These are phyloP conservation scores for Euleptes europaea DNA, from an alignment of 2,113 vertebrate genomes.

Conservation along the genomic window DNA sequence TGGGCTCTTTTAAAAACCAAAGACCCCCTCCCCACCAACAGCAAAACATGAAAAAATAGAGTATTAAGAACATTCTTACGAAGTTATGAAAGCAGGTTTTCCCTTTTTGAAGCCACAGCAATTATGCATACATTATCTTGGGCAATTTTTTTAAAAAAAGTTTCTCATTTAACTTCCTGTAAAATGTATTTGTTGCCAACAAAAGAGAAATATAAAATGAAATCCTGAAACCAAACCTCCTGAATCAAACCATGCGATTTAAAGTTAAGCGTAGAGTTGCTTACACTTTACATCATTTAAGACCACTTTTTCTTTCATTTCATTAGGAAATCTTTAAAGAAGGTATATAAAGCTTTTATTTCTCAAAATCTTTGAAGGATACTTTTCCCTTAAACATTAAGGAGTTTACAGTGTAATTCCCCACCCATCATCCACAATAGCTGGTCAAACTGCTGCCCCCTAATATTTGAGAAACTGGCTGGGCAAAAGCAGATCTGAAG, in stretches of 20 bases:
- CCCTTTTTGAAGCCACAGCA: constrained; percentile 66
- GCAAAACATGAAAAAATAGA: constrained; percentile 66
- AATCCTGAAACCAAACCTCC: constrained; percentile 66
- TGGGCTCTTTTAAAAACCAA: constrained; percentile 70
- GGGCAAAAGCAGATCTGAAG: constrained; percentile 66
- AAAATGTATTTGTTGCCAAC: constrained; percentile 57
- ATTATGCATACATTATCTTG: constrained; percentile 64
- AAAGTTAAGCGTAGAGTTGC: constrained; percentile 89
- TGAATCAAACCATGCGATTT: constrained; percentile 89
- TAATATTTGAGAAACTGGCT: constrained; percentile 72
- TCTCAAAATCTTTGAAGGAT: constrained; percentile 85
- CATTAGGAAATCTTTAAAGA: constrained; percentile 80
- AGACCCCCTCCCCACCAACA: constrained; percentile 65
- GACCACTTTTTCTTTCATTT: constrained; percentile 81
- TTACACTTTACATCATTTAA: constrained; percentile 80
- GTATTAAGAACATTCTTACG: constrained; percentile 62
- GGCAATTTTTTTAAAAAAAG: constrained; percentile 58
- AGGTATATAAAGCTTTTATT: constrained; percentile 88
- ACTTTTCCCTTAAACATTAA: constrained; percentile 98
- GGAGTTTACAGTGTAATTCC: constrained; percentile 89
- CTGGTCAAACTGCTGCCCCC: constrained; percentile 81
- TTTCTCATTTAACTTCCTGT: constrained; percentile 67
- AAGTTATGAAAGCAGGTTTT: constrained; percentile 69
- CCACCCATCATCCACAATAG: constrained; percentile 80
- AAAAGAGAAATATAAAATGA: constrained; percentile 68